Evolutionary conservation across 2,797 vertebrate genomes (phyloP).

Genomic region (Emydoidea blandingii): DNA sequence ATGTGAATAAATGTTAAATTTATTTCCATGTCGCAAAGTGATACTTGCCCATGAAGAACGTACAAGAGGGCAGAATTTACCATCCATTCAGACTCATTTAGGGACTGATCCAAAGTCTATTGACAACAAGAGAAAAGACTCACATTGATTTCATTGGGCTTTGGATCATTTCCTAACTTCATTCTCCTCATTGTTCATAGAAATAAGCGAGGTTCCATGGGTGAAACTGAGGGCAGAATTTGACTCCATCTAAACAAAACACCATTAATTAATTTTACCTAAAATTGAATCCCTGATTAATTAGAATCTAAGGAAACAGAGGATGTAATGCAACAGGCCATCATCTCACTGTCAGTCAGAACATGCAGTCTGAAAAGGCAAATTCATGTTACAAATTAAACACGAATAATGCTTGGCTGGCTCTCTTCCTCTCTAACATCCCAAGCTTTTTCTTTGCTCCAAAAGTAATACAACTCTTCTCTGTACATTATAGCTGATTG

Average conservation of each 20-base stretch:
- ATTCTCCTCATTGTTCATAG: neutral
- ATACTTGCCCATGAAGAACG: neutral
- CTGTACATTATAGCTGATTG: neutral
- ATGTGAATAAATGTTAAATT: neutral
- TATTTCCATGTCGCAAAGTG: neutral
- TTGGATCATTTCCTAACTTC: neutral
- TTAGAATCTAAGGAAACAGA: neutral
- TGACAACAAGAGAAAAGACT: neutral
- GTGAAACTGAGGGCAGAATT: neutral
- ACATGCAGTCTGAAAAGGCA: neutral
- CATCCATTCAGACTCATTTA: neutral
- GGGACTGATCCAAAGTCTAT: neutral
- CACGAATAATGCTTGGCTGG: neutral
- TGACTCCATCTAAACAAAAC: neutral
- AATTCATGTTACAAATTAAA: neutral
- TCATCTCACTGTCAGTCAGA: neutral
- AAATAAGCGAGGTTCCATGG: neutral
- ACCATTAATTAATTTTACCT: neutral
- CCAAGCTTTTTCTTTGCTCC: neutral
- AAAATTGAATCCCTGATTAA: neutral
- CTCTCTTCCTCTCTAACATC: neutral
- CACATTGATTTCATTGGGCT: neutral
- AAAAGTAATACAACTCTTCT: neutral
- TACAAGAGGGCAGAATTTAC: neutral
- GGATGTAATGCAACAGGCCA: neutral